Evolutionary conservation across 1,140 invertebrate species (phyloP), one percentile per base, ranked within the genome.

Genomic region (Vanessa atalanta): DNA sequence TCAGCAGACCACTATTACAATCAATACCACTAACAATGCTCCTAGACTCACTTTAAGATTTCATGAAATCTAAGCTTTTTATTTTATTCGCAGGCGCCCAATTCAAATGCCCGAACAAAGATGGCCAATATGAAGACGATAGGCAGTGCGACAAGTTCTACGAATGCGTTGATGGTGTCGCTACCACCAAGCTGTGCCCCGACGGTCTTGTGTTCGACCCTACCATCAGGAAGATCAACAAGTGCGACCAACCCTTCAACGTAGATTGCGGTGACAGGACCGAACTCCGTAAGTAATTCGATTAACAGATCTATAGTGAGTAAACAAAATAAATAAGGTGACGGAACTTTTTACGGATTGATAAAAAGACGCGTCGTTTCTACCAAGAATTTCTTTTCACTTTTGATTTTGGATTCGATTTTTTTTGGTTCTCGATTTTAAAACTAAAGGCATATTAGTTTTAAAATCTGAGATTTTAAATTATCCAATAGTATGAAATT

Each of bases 171-270:
- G 96, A 97, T 76, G 96, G 96, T 5, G 88, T 94, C 11, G 94
- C 96, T 14, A 95, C 92, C 64, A 95, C 95, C 78, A 97, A 97
- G 89, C 93, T 97, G 1, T 98, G 97, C 84, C 96, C 96, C 6
- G 97, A 98, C 86, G 97, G 97, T 74, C 93, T 98, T 15, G 97
- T 97, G 20, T 98, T 97, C 90, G 97, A 98, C 93, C 96, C 95
- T 2, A 84, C 95, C 70, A 97, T 96, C 91, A 94, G 96, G 76
- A 96, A 97, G 91, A 94, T 96, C 83, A 97, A 97, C 93, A 97
- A 97, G 88, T 98, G 97, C 86, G 97, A 98, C 90, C 96, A 97
- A 85, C 96, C 96, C 80, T 97, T 97, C 94, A 97, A 97, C 79
- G 96, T 98, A 11, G 97, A 98, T 84, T 98, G 97, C 83, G 96